Evolutionary conservation across 2,888 invertebrate species (phyloP).

Genomic region (Hololepta plana): DNA sequence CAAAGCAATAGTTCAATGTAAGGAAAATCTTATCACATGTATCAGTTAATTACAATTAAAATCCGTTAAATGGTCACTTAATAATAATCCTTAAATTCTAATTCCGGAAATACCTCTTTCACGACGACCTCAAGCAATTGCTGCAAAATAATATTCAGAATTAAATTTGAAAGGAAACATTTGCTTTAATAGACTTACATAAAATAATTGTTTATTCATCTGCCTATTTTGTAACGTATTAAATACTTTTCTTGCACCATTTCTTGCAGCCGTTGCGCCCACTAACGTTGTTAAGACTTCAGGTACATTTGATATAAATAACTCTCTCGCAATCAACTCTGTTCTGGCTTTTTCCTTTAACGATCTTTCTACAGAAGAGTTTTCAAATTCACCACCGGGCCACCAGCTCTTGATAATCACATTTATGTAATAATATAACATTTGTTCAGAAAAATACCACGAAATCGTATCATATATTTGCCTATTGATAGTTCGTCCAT

Average conservation of each 20-base stretch:
- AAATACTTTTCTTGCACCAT: conserved; percentile 73
- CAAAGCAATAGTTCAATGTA: too few species aligned
- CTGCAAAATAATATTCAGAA: conserved; percentile 26
- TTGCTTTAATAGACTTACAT: conserved; percentile 47
- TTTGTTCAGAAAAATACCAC: conserved; percentile 78
- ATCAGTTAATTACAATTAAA: too few species aligned
- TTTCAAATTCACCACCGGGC: conserved; percentile 65
- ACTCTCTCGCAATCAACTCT: conserved; percentile 46
- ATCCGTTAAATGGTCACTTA: too few species aligned
- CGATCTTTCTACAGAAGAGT: conserved; percentile 31
- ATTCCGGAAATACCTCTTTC: conserved; percentile 50
- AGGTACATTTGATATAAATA: conserved; percentile 53
- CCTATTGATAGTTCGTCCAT: conserved; percentile 82
- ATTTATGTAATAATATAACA: conserved; percentile 76
- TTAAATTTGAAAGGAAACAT: too few species aligned
- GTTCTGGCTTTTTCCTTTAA: conserved; percentile 50
- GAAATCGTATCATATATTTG: conserved; percentile 76
- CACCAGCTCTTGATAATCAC: conserved; percentile 74
- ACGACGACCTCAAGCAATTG: conserved; percentile 48
- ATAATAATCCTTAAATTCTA: conserved; percentile 28
- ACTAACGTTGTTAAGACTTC: conserved; percentile 69
- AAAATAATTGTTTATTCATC: conserved; percentile 80
- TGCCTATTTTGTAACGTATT: conserved; percentile 68
- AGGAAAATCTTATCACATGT: too few species aligned
- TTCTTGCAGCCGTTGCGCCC: conserved; percentile 67